Percentiles rank a stretch among this genome's conserved stretches.
Conservation (phyloP, 2,797 vertebrate species). For the Sebastes goodei region DNA sequence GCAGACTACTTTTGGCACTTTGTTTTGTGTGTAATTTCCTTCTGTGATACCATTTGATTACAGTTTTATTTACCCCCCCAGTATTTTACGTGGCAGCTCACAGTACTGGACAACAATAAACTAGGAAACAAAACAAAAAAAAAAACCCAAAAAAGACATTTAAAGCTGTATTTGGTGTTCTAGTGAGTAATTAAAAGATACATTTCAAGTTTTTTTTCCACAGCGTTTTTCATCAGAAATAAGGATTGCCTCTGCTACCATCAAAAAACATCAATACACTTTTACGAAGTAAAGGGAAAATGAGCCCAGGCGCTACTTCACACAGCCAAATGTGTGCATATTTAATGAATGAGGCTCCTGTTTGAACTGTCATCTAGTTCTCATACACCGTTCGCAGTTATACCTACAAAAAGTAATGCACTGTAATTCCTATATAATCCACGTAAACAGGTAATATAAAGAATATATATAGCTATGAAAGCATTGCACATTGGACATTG, state of each 20-base stretch:
- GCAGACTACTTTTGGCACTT: background rate
- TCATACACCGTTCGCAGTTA: too few species aligned
- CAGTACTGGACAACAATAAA: background rate
- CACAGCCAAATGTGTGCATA: background rate
- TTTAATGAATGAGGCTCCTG: background rate
- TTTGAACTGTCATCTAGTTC: background rate
- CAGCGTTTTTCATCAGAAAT: background rate
- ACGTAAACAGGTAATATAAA: too few species aligned
- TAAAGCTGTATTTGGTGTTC: background rate
- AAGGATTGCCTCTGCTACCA: background rate
- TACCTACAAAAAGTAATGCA: too few species aligned
- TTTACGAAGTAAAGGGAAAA: background rate
- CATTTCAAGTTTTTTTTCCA: background rate
- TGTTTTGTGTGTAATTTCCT: slow-evolving; percentile 1
- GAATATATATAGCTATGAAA: background rate
- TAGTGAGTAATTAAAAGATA: background rate
- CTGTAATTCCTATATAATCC: too few species aligned
- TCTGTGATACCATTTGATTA: background rate
- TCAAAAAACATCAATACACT: background rate
- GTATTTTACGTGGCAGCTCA: background rate
- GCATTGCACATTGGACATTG: background rate
- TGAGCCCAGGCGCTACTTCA: too few species aligned
- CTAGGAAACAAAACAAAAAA: background rate
- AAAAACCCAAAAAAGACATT: background rate
- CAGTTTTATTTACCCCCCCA: background rate